Evolutionary conservation across 2,797 vertebrate genomes (phyloP).

Genomic region (Antrozous pallidus): DNA sequence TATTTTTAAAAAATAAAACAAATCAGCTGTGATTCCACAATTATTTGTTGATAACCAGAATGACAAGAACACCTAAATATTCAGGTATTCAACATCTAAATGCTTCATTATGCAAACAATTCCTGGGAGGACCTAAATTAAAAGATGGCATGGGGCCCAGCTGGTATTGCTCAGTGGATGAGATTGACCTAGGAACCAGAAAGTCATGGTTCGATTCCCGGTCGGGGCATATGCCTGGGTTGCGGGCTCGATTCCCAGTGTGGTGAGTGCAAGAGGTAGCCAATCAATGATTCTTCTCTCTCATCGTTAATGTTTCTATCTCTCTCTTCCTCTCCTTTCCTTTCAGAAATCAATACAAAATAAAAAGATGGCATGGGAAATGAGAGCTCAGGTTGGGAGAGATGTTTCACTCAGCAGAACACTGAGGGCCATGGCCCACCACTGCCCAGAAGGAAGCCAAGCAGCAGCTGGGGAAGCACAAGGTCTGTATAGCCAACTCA

Average conservation of each 20-base stretch:
- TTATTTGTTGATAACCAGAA: not conserved
- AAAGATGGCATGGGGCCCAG: not conserved
- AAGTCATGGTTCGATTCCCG: no score
- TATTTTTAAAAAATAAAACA: no score
- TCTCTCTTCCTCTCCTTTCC: no score
- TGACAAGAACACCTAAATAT: slow-evolving; percentile 20
- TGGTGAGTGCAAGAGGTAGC: no score
- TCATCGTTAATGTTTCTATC: no score
- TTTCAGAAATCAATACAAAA: no score
- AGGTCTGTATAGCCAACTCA: slow-evolving; percentile 1
- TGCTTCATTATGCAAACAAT: not conserved
- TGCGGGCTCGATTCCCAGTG: no score
- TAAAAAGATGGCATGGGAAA: not conserved
- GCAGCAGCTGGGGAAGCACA: not conserved
- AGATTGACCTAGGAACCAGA: no score
- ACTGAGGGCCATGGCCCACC: not conserved
- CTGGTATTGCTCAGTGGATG: no score
- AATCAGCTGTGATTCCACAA: not conserved
- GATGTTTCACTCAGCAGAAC: not conserved
- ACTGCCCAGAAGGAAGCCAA: not conserved
- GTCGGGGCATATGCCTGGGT: no score
- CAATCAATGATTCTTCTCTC: no score
- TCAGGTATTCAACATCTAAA: not conserved
- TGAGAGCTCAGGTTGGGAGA: not conserved
- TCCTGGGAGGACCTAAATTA: not conserved